A percentile compares a stretch with the other conserved stretches of the same genome.
These are phyloP conservation scores for Caligus rogercresseyi DNA, from an alignment of 1,140 invertebrate genomes.

Conservation along the genomic window DNA sequence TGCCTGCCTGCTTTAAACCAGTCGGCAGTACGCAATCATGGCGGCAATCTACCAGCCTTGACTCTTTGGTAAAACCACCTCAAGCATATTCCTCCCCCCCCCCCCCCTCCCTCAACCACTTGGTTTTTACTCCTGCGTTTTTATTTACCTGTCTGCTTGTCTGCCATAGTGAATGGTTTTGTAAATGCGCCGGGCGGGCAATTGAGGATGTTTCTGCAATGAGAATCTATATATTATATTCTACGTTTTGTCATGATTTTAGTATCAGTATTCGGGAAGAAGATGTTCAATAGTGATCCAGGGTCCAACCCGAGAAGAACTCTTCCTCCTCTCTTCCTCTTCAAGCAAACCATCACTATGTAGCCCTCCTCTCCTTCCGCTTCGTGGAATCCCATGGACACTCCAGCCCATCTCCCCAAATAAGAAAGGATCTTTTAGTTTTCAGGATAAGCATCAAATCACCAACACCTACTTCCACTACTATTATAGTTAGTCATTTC, in stretches of 20 bases:
- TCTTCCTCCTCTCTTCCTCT: no score
- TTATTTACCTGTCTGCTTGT: not conserved
- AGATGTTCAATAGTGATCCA: not conserved
- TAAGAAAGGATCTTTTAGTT: not conserved
- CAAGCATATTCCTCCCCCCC: not conserved
- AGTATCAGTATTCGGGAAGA: not conserved
- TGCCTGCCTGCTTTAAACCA: not conserved
- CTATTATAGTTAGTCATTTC: no score
- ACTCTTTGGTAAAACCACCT: not conserved
- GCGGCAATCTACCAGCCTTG: not conserved
- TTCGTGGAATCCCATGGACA: no score
- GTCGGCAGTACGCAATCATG: not conserved
- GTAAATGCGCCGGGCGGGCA: not conserved
- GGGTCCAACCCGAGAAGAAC: not conserved
- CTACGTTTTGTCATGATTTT: not conserved
- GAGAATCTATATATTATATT: constrained; percentile 1
- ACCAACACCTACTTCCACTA: not conserved
- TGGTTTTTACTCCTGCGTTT: no score
- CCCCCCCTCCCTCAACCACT: no score
- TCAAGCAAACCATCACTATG: no score
- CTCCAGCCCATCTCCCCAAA: not conserved
- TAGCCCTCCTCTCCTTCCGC: no score
- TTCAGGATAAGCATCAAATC: not conserved
- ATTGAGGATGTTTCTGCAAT: not conserved
- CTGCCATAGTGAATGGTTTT: not conserved